Evolutionary conservation across 2,797 vertebrate genomes (phyloP).

Genomic region (Cephalopachus bancanus): DNA sequence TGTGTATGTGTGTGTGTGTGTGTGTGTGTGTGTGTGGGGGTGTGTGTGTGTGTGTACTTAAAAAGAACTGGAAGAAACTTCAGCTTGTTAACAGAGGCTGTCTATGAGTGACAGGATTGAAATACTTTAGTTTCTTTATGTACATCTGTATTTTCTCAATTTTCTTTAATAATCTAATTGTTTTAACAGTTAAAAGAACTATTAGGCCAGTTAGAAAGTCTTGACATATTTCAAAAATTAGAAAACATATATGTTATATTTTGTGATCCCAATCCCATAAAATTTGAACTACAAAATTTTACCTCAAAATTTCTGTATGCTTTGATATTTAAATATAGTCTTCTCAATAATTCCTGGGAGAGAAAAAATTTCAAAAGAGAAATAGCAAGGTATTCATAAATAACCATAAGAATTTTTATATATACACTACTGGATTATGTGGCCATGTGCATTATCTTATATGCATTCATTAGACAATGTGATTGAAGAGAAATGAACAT

Average conservation of each 20-base stretch:
- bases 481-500: conserved; percentile 49
- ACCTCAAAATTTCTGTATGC: neutral
- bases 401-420: neutral
- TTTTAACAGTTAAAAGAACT: conserved; percentile 14
- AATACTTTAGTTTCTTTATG: conserved; percentile 50
- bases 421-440: neutral
- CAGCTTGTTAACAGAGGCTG: conserved; percentile 11
- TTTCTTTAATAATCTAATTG: conserved; percentile 5
- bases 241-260: neutral
- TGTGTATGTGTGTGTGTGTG: too few species aligned
- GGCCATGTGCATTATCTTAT: neutral
- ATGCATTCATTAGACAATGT: conserved; percentile 42
- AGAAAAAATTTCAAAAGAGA: conserved; percentile 50
- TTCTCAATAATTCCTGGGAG: conserved; percentile 42
- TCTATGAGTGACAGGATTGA: neutral
- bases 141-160: neutral
- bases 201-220: conserved; percentile 17
- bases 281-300: conserved; percentile 24
- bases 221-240: conserved; percentile 28
- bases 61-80: neutral
- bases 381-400: conserved; percentile 21
- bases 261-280: neutral
- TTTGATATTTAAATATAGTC: conserved; percentile 27
- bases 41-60: neutral
- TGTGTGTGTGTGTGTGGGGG: too few species aligned